Base-by-base conservation (phyloP, 2,113 vertebrate genomes). In the Salvelinus namaycush region DNA sequence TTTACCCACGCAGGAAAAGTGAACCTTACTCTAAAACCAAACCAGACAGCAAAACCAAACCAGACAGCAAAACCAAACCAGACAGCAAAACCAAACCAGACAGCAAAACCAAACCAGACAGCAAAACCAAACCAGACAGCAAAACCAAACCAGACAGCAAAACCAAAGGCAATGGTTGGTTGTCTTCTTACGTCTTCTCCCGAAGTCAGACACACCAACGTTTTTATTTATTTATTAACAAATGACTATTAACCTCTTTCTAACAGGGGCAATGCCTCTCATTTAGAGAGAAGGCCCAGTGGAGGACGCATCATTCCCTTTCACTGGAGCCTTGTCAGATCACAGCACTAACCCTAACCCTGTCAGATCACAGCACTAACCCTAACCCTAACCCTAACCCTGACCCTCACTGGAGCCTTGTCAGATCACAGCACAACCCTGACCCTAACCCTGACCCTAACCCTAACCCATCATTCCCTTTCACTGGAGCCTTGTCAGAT, bases 161-260 rank as follows among this genome's bases (percentile, higher is more conserved):
- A 88, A 83, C 81, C 62, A 77, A 74, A 16, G 49, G 75, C 82
- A 68, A 27, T 82, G 77, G 79, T 76, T 74, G 76, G 79, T 85
- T 80, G 78, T 87, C 83, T 87, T 87, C 79, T 77, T 86, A 74
- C 67, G 12, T 22, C 59, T 62, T 11, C 16, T 8, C 7, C 16
- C 59, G 4, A 79, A 82, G 78, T 89, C 80, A 69, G 83, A 89
- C 83, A 86, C 86, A 82, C 90, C 57, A 88, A 87, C 88, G 84
- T 85, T 87, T 83, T 8, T 54, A 4, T 51, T 14, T 51, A 3
- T 51, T 51, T 16, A 3, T 87, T 86, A 74, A 71, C 90, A 91
- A 91, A 91, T 93, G 90, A 93, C 91, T 91, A 92, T 94, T 94
- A 94, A 94, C 93, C 93, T 93, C 88, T 90, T 80, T 82, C 90